Evolutionary conservation across 2,113 vertebrate species (phyloP).

Genomic region (rat (Rattus norvegicus)): DNA sequence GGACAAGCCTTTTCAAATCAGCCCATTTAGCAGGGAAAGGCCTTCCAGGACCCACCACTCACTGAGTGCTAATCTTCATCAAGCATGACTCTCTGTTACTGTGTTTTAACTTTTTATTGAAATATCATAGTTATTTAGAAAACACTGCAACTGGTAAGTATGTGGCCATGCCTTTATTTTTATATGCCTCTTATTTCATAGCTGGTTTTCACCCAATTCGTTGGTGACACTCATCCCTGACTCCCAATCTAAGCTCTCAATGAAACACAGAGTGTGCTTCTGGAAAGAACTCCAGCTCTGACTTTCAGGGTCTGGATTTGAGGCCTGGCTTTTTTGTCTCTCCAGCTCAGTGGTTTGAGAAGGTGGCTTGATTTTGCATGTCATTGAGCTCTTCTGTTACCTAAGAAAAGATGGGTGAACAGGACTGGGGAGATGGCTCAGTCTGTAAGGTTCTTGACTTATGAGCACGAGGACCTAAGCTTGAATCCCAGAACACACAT

Average conservation of each 20-base stretch:
- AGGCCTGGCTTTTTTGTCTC: neutral
- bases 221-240: neutral
- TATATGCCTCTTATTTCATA: neutral
- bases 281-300: neutral
- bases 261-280: neutral
- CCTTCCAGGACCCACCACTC: conserved; percentile 55
- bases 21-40: conserved; percentile 45
- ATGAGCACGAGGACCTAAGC: neutral
- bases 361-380: neutral
- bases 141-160: neutral
- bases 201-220: conserved; percentile 10
- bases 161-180: neutral
- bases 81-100: conserved; percentile 6
- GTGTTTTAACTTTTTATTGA: conserved; percentile 38
- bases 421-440: neutral
- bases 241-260: neutral
- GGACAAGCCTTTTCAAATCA: conserved; percentile 68
- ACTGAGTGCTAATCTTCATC: neutral
- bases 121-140: conserved; percentile 5
- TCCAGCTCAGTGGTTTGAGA: neutral
- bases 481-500: neutral
- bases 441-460: neutral
- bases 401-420: neutral
- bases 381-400: neutral
- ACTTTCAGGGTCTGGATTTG: neutral